Evolutionary conservation across 2,113 vertebrate genomes (phyloP), one percentile per base, ranked within the genome.

Genomic region (Ctenodactylus gundi): DNA sequence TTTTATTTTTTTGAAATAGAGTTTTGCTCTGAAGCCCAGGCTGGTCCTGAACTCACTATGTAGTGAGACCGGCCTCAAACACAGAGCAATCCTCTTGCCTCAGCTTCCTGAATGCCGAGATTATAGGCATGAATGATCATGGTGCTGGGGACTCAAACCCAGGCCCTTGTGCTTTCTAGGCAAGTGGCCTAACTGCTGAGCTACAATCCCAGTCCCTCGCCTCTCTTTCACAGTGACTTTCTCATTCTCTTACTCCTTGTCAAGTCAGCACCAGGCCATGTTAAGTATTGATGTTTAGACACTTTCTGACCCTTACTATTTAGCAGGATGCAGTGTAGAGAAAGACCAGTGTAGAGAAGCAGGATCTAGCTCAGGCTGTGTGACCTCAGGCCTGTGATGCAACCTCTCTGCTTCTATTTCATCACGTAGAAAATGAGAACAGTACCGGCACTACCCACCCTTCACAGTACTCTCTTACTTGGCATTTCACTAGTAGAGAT

Each of bases 401-500:
- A 65, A 68, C 7, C 13, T 73, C 44, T 84, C 44, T 82, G 14
- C 27, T 82, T 90, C 49, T 31, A 51, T 65, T 76, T 89, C 29
- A 31, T 75, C 58, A 10, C 9, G 23, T 41, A 80, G 18, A 62
- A 85, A 88, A 88, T 67, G 55, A 65, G 81, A 88, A 58, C 11
- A 36, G 25, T 4, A 29, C 4, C 72, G 57, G 13, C 0, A 44
- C 5, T 2, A 25, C 5, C 6, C 1, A 39, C 13, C 44, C 3
- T 70, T 85, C 53, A 58, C 51, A 46, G 83, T 27, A 7, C 46
- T 64, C 60, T 64, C 21, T 62, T 51, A 88, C 34, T 62, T 12
- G 80, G 25, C 51, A 46, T 13, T 49, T 2, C 11, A 36, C 10
- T 3, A 49, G 34, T 15, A 67, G 77, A 29, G 58, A 67, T 12